Conservation (phyloP, 2,797 vertebrate species). For the Ceyx erithaca region DNA sequence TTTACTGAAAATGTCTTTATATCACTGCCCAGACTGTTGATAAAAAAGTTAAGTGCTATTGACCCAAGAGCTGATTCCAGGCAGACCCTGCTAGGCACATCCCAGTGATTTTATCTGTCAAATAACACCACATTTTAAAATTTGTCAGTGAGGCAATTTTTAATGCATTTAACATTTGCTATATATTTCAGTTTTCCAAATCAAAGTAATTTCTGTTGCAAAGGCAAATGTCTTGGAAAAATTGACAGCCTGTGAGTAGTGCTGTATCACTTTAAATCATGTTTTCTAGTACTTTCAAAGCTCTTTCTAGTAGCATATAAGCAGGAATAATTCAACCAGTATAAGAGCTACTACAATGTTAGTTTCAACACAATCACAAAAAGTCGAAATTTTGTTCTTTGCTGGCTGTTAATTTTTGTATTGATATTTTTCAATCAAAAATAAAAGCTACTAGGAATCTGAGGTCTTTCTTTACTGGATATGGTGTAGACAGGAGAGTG, state of each 20-base stretch:
- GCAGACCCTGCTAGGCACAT: neutral
- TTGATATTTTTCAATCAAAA: neutral
- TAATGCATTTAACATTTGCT: constrained; percentile 21
- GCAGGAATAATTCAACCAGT: neutral
- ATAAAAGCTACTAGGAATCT: neutral
- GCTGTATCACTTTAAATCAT: neutral
- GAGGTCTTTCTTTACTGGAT: neutral
- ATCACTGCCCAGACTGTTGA: constrained; percentile 44
- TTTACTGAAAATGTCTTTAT: neutral
- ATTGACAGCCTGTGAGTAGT: neutral
- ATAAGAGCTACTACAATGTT: neutral
- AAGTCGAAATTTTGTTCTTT: neutral
- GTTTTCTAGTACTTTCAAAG: neutral
- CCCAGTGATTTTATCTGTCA: neutral
- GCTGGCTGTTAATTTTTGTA: neutral
- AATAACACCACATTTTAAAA: constrained; percentile 24
- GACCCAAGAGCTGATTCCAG: constrained; percentile 31
- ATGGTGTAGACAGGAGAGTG: neutral
- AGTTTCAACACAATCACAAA: neutral
- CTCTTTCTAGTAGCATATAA: neutral
- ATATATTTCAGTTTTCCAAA: neutral
- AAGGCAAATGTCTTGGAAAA: neutral
- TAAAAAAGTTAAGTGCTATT: constrained; percentile 49
- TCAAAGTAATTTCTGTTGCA: neutral
- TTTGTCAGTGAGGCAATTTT: neutral